These are phyloP conservation scores for Dryococelus australis DNA, from an alignment of 2,888 invertebrate species.

Conservation along the genomic window DNA sequence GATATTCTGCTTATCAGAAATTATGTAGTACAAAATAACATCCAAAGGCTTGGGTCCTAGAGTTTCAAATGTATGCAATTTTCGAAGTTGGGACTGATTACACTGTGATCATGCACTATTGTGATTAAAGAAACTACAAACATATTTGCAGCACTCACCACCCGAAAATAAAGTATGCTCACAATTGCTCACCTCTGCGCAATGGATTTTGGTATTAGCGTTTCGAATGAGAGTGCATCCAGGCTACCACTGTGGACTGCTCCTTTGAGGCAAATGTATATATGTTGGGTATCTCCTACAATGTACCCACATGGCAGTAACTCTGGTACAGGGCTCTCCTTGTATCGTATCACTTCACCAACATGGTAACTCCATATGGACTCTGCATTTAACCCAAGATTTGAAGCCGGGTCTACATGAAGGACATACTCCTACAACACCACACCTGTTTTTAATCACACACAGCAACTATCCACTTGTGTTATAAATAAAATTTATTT, in stretches of 20 bases:
- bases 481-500: neutral
- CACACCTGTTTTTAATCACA: neutral
- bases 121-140: too few species aligned
- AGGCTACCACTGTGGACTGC: conserved; percentile 87
- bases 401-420: conserved; percentile 91
- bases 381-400: conserved; percentile 77
- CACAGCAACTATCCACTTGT: neutral
- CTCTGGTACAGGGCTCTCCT: conserved; percentile 71
- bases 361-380: conserved; percentile 93
- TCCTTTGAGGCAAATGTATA: conserved; percentile 61
- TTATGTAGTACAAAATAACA: too few species aligned
- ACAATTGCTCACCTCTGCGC: conserved; percentile 77
- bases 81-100: too few species aligned
- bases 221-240: conserved; percentile 93
- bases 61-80: too few species aligned
- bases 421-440: conserved; percentile 79
- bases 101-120: too few species aligned
- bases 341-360: conserved; percentile 70
- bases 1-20: too few species aligned
- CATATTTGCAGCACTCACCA: too few species aligned
- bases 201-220: conserved; percentile 94
- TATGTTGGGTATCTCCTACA: conserved; percentile 65
- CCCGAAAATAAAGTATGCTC: neutral
- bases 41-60: too few species aligned
- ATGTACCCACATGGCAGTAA: conserved; percentile 93